These are phyloP conservation scores for Morbakka virulenta DNA, from an alignment of 30 jellyfish, hydroid and myxozoan species.

Conservation along the genomic window DNA sequence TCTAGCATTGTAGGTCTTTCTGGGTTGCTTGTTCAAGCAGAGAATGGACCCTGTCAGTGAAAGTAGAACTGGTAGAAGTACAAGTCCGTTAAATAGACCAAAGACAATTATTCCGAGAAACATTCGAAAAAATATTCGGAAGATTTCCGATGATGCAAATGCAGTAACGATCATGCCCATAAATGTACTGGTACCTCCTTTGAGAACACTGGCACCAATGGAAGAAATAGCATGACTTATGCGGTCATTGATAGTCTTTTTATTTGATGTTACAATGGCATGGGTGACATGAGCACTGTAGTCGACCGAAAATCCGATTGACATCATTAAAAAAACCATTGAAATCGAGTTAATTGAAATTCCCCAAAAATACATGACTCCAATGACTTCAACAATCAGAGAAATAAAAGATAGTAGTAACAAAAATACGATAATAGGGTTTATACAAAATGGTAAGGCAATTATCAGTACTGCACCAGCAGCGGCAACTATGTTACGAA, in stretches of 20 bases:
- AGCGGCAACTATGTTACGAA: slow-evolving; percentile 41
- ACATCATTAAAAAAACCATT: slow-evolving; percentile 48
- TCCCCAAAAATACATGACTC: slow-evolving; percentile 56
- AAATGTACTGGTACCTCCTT: slow-evolving; percentile 77
- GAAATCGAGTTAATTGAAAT: slow-evolving; percentile 46
- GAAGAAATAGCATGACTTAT: slow-evolving; percentile 11
- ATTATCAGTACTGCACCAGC: slow-evolving; percentile 59
- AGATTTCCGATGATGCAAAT: slow-evolving; percentile 74
- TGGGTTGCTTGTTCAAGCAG: no score
- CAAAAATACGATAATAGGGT: slow-evolving; percentile 60
- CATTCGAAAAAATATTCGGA: slow-evolving; percentile 87
- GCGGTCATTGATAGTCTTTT: slow-evolving; percentile 3
- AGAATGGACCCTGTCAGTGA: not conserved
- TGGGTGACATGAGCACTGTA: slow-evolving; percentile 71
- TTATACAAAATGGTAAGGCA: slow-evolving; percentile 64
- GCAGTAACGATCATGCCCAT: slow-evolving; percentile 87
- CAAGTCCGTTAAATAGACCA: slow-evolving; percentile 76
- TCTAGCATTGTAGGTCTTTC: no score
- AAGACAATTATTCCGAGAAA: slow-evolving; percentile 76
- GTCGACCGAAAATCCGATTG: slow-evolving; percentile 62
- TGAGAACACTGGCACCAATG: slow-evolving; percentile 51
- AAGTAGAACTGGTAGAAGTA: slow-evolving; percentile 49
- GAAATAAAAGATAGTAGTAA: slow-evolving; percentile 56
- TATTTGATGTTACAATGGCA: slow-evolving; percentile 47
- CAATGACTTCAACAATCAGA: slow-evolving; percentile 63